phyloP scores from a whole-genome alignment of 2,888 invertebrate genomes.

The Silvanus unidentatus region DNA sequence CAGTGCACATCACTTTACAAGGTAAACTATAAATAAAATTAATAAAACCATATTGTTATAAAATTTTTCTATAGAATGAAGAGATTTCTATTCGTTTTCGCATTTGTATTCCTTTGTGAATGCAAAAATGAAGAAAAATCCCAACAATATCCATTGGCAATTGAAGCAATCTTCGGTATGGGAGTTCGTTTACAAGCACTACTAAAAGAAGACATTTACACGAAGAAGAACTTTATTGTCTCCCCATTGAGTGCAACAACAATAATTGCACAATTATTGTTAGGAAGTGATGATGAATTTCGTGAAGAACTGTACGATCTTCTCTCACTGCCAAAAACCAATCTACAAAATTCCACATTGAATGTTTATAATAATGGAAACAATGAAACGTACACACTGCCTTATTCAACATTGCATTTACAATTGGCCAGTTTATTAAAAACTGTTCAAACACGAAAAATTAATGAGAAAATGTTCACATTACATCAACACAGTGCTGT shows the following conservation, averaged over 20 bases:
- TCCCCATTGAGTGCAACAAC: slow-evolving; percentile 43
- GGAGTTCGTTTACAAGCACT: slow-evolving; percentile 37
- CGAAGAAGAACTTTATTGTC: slow-evolving; percentile 37
- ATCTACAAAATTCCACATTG: slow-evolving; percentile 14
- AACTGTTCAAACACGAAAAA: slow-evolving; percentile 24
- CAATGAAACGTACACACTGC: slow-evolving; percentile 18
- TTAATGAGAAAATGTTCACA: slow-evolving; percentile 23
- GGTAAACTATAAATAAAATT: too few species aligned
- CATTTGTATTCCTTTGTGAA: too few species aligned
- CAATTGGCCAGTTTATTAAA: slow-evolving; percentile 36
- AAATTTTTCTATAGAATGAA: too few species aligned
- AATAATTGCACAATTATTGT: slow-evolving; percentile 40
- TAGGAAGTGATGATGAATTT: slow-evolving; percentile 40
- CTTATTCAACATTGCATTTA: slow-evolving; percentile 34
- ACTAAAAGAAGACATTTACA: slow-evolving; percentile 24
- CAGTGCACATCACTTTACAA: too few species aligned
- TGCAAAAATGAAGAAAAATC: too few species aligned
- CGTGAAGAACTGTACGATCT: slow-evolving; percentile 36
- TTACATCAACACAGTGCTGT: slow-evolving; percentile 36
- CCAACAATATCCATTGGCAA: slow-evolving; percentile 24
- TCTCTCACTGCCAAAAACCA: slow-evolving; percentile 26
- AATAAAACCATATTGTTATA: too few species aligned
- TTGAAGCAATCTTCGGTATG: slow-evolving; percentile 41
- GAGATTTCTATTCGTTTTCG: too few species aligned
- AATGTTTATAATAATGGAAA: slow-evolving; percentile 20